A percentile compares a stretch with the other conserved stretches of the same genome.
Evolutionary conservation across 2,797 vertebrate genomes (phyloP).

Genomic region (Rhinatrema bivittatum): DNA sequence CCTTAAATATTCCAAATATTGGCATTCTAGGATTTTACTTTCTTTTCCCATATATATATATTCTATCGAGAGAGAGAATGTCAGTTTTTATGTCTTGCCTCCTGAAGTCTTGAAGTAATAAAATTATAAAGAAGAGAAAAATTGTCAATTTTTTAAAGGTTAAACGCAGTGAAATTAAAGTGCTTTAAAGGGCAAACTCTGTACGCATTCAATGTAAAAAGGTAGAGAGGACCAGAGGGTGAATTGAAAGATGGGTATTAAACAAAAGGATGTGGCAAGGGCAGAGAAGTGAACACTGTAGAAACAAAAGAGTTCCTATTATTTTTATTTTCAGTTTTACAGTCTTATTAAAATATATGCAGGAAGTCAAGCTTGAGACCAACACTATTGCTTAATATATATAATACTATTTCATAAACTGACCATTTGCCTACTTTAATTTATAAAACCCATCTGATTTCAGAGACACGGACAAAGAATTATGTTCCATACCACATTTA

Average conservation of each 20-base stretch:
- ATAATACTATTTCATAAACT: background rate
- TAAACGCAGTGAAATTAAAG: constrained; percentile 20
- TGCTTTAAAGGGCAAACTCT: constrained; percentile 9
- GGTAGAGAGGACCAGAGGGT: background rate
- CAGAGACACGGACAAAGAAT: background rate
- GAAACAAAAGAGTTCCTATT: background rate
- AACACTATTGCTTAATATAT: too few species aligned
- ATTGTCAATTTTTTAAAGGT: constrained; percentile 36
- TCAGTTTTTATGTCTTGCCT: constrained; percentile 24
- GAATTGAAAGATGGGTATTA: background rate
- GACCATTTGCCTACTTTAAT: background rate
- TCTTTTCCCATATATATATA: constrained; percentile 11
- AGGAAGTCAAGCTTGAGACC: background rate
- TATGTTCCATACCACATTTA: background rate
- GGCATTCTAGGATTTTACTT: constrained; percentile 13
- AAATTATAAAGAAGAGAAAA: constrained; percentile 21
- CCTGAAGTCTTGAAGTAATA: constrained; percentile 18
- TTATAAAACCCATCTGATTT: background rate
- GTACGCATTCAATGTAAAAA: background rate
- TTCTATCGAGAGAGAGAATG: constrained; percentile 23
- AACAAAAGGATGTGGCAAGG: background rate
- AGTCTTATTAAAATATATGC: too few species aligned
- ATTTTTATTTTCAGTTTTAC: background rate
- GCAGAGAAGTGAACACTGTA: background rate
- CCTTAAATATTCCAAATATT: background rate